Conservation (phyloP, 2,888 invertebrate species). For the Philonicus albiceps region DNA sequence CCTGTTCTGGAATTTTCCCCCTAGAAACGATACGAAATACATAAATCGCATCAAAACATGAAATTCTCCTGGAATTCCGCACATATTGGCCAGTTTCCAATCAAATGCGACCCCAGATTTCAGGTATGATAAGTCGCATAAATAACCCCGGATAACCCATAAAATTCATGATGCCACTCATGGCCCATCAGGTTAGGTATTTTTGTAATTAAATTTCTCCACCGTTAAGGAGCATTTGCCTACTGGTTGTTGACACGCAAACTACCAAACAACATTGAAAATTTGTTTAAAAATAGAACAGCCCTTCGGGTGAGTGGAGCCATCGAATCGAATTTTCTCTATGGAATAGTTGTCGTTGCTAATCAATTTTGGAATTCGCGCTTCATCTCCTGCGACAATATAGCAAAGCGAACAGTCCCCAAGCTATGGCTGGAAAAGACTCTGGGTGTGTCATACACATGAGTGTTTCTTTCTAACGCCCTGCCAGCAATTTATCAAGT, state of each 20-base stretch:
- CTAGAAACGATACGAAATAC: neutral
- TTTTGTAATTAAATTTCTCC: neutral
- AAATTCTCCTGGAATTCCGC: neutral
- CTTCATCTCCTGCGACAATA: neutral
- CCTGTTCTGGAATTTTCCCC: neutral
- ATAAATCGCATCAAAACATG: neutral
- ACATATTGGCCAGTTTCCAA: conserved; percentile 12
- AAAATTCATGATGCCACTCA: neutral
- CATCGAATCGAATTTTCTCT: neutral
- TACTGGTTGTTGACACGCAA: neutral
- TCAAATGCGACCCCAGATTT: neutral
- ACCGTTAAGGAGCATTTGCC: neutral
- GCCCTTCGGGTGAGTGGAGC: neutral
- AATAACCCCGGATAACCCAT: neutral
- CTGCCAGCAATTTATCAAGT: neutral
- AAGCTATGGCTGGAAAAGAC: neutral
- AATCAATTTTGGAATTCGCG: neutral
- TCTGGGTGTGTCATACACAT: neutral
- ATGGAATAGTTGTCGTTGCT: neutral
- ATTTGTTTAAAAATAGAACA: neutral
- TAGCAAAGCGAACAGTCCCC: neutral
- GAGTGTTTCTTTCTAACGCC: neutral
- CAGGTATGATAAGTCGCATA: conserved; percentile 1
- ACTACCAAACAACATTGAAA: neutral
- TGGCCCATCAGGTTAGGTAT: neutral